Conservation (phyloP, 2,888 invertebrate genomes). For the Belgica antarctica region DNA sequence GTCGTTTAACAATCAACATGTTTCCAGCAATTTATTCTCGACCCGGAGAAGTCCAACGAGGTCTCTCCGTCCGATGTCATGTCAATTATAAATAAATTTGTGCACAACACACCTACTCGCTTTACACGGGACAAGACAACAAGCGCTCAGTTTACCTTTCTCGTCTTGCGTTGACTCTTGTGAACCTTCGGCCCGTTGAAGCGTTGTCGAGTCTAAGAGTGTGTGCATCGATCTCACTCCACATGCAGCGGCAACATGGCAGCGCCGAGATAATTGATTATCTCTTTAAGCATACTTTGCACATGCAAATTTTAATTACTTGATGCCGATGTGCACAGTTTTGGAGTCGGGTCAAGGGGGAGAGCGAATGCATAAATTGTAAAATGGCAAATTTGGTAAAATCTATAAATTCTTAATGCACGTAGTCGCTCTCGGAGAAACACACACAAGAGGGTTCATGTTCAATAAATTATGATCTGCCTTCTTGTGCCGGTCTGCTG, state of each 20-base stretch:
- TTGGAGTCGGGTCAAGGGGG: neutral
- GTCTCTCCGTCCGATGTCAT: slow-evolving; percentile 5
- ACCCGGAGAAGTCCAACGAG: neutral
- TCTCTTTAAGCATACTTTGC: slow-evolving; percentile 24
- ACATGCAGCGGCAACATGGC: neutral
- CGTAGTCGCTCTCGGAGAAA: neutral
- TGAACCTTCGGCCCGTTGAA: neutral
- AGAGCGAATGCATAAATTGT: slow-evolving; percentile 15
- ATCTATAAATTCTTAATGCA: slow-evolving; percentile 27
- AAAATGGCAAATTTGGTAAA: slow-evolving; percentile 31
- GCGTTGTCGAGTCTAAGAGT: slow-evolving; percentile 19
- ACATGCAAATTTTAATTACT: slow-evolving; percentile 35
- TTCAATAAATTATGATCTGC: slow-evolving; percentile 33
- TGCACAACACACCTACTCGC: slow-evolving; percentile 17
- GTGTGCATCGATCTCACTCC: neutral
- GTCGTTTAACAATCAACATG: slow-evolving; percentile 19
- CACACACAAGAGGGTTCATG: neutral
- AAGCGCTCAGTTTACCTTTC: neutral
- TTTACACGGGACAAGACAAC: neutral
- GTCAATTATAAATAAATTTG: slow-evolving; percentile 28
- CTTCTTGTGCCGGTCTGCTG: neutral
- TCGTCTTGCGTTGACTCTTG: slow-evolving; percentile 2
- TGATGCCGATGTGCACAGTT: neutral
- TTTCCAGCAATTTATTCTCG: slow-evolving; percentile 22
- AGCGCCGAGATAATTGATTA: slow-evolving; percentile 30